phyloP scores from a whole-genome alignment of 2,113 vertebrate genomes.

The Solea senegalensis region DNA sequence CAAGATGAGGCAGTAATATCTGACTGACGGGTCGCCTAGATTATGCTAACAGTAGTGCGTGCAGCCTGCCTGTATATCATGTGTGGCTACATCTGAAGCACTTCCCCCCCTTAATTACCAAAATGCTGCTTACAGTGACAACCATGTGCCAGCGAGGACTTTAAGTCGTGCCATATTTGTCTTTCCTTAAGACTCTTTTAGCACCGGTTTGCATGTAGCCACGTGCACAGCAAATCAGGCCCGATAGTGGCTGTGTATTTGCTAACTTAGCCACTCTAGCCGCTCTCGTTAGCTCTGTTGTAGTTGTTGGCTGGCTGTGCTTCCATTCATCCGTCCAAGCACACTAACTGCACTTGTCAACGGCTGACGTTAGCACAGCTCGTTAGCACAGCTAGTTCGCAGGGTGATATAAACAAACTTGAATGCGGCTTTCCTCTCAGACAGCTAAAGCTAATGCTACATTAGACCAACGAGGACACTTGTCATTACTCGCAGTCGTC shows the following conservation, averaged over 20 bases:
- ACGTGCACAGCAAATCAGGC: constrained; percentile 16
- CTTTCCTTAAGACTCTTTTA: neutral
- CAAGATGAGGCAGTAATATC: neutral
- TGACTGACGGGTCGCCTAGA: neutral
- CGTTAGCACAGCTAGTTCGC: constrained; percentile 33
- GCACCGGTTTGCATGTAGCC: constrained; percentile 37
- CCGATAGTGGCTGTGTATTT: neutral
- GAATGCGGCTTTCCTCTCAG: too few species aligned
- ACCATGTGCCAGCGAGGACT: too few species aligned
- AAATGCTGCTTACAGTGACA: neutral
- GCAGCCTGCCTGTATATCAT: neutral
- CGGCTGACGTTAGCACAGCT: neutral
- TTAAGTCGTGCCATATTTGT: too few species aligned
- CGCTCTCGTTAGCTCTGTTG: neutral
- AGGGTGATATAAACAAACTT: constrained; percentile 21
- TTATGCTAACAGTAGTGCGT: neutral
- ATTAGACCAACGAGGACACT: too few species aligned
- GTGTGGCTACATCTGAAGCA: neutral
- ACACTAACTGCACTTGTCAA: neutral
- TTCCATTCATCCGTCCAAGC: neutral
- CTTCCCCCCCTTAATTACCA: neutral
- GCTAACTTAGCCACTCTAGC: neutral
- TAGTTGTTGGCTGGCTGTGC: rapidly evolving
- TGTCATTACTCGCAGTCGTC: too few species aligned
- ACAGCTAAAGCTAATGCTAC: too few species aligned